Evolutionary conservation across 2,113 vertebrate genomes (phyloP).

Genomic region (Condylura cristata): DNA sequence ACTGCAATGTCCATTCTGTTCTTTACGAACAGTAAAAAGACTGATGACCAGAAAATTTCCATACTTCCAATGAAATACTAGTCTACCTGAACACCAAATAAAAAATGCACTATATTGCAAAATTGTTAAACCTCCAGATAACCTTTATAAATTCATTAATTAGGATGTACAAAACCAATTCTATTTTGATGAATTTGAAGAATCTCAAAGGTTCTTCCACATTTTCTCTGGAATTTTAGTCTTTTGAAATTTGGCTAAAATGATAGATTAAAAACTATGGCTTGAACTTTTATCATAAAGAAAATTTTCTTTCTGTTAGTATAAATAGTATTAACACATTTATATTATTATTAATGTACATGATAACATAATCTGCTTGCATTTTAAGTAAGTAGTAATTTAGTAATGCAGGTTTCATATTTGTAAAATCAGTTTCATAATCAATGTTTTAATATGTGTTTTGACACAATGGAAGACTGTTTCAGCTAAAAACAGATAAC

Average conservation of each 20-base stretch:
- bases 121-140: not conserved
- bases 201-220: not conserved
- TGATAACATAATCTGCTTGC: not conserved
- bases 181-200: not conserved
- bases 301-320: slow-evolving; percentile 12
- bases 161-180: slow-evolving; percentile 5
- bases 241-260: slow-evolving; percentile 43
- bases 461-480: not conserved
- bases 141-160: not conserved
- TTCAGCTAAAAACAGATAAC: not conserved
- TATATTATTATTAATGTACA: not conserved
- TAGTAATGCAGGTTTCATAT: not conserved
- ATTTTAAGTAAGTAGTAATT: slow-evolving; percentile 26
- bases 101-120: not conserved
- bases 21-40: not conserved
- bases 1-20: not conserved
- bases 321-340: not conserved
- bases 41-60: slow-evolving; percentile 2
- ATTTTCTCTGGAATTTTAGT: slow-evolving; percentile 43
- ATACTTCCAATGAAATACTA: not conserved
- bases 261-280: not conserved
- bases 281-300: not conserved
- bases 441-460: not conserved
- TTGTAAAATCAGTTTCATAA: not conserved
- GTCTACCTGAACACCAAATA: not conserved